Base-by-base conservation (phyloP, 2,113 vertebrate species). In the Symphodus melops region DNA sequence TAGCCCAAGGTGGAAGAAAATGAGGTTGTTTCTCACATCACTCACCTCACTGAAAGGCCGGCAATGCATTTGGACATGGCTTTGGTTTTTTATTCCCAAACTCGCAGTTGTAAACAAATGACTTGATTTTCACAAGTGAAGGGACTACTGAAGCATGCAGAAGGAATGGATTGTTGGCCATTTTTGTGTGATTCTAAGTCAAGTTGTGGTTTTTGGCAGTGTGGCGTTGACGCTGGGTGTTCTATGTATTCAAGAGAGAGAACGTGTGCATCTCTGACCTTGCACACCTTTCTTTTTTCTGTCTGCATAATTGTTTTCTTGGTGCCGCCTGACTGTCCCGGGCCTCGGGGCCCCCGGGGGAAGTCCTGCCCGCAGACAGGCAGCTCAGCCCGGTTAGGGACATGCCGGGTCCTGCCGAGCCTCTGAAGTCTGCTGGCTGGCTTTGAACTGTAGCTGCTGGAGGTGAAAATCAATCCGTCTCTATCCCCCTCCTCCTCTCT, bases 321-420 rank as follows among this genome's bases (percentile, higher is more conserved):
- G 83, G 89, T 88, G 90, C 87, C 89, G 92, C 86, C 91, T 91
- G 84, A 59, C 85, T 91, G 89, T 93, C 89, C 86, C 86, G 60
- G 81, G 88, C 83, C 77, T 83, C 63, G 61, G 82, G 78, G 77
- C 83, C 87, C 77, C 66, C 61, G 79, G 92, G 91, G 91, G 89
- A 94, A 94, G 91, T 93, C 92, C 92, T 94, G 92, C 86, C 89
- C 82, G 90, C 89, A 91, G 91, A 91, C 89, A 91, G 89, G 85
- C 90, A 91, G 89, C 81, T 84, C 41, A 72, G 89, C 82, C 92
- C 79, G 90, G 92, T 86, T 75, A 81, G 84, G 90, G 88, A 91
- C 93, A 90, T 91, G 92, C 92, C 75, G 86, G 79, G 86, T 93
- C 93, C 91, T 94, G 94, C 92, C 68, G 88, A 70, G 81, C 81